phyloP scores from a whole-genome alignment of 2,888 invertebrate genomes.

The Tetramorium bicarinatum region DNA sequence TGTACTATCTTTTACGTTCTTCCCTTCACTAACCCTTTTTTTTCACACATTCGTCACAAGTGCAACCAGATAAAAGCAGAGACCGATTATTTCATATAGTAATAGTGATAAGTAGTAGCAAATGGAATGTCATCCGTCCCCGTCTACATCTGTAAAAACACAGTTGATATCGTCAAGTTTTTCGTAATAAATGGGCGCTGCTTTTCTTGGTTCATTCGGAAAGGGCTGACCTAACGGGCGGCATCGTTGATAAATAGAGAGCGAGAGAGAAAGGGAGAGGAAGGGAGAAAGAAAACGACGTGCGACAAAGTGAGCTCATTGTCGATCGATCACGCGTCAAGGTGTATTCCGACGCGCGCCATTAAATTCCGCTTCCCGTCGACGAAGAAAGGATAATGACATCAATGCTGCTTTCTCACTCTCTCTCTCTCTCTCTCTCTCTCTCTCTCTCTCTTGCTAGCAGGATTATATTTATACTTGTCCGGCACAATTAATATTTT shows the following conservation, averaged over 20 bases:
- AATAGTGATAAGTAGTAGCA: not conserved
- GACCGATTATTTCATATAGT: not conserved
- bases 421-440: too few species aligned
- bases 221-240: slow-evolving; percentile 6
- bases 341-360: slow-evolving; percentile 35
- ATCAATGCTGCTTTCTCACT: slow-evolving; percentile 5
- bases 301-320: slow-evolving; percentile 35
- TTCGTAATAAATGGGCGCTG: not conserved
- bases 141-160: not conserved
- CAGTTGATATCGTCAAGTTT: not conserved
- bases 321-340: slow-evolving; percentile 42
- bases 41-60: not conserved
- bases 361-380: slow-evolving; percentile 39
- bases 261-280: not conserved
- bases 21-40: not conserved
- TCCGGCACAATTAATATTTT: not conserved
- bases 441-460: not conserved
- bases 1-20: not conserved
- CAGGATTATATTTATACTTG: not conserved
- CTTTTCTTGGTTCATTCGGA: slow-evolving; percentile 8
- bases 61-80: not conserved
- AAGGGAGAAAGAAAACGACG: not conserved
- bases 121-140: not conserved
- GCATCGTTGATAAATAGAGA: slow-evolving; percentile 26
- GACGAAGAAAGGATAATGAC: slow-evolving; percentile 32